Conservation (phyloP, 2,888 invertebrate genomes). For the Holacanthella duospinosa region DNA sequence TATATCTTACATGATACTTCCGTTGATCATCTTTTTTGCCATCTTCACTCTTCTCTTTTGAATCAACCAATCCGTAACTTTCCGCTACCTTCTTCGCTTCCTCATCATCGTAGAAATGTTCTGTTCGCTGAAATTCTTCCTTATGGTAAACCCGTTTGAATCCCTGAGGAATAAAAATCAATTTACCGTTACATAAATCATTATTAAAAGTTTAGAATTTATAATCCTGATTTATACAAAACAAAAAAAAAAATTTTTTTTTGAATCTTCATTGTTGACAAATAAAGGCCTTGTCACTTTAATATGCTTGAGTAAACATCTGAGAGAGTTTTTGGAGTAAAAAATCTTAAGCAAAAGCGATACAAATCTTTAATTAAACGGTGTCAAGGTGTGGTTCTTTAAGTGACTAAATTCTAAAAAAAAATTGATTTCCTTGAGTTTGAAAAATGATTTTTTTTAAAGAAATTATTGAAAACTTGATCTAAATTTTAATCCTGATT, state of each 20-base stretch:
- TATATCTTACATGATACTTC: constrained; percentile 32
- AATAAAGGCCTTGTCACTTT: too few relatives aligned
- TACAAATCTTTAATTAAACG: neutral
- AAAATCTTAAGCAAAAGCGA: neutral
- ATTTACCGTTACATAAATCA: neutral
- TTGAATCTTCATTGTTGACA: too few relatives aligned
- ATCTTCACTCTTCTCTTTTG: constrained; percentile 18
- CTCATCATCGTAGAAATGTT: constrained; percentile 37
- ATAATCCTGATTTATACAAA: too few relatives aligned
- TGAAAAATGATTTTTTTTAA: too few relatives aligned
- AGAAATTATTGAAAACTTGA: neutral
- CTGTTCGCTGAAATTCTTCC: constrained; percentile 35
- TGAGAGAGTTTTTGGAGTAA: neutral
- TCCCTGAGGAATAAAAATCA: constrained; percentile 22
- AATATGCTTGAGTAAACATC: neutral
- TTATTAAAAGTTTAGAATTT: too few relatives aligned
- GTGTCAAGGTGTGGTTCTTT: neutral
- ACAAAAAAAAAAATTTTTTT: too few relatives aligned
- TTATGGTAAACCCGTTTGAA: constrained; percentile 38
- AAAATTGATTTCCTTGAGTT: too few relatives aligned
- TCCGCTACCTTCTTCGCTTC: constrained; percentile 35
- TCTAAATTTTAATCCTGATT: neutral
- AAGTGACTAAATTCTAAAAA: neutral
- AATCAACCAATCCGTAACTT: constrained; percentile 31
- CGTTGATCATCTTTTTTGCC: constrained; percentile 29